Conservation (phyloP, 2,888 invertebrate genomes). For the Luffia ferchaultella region DNA sequence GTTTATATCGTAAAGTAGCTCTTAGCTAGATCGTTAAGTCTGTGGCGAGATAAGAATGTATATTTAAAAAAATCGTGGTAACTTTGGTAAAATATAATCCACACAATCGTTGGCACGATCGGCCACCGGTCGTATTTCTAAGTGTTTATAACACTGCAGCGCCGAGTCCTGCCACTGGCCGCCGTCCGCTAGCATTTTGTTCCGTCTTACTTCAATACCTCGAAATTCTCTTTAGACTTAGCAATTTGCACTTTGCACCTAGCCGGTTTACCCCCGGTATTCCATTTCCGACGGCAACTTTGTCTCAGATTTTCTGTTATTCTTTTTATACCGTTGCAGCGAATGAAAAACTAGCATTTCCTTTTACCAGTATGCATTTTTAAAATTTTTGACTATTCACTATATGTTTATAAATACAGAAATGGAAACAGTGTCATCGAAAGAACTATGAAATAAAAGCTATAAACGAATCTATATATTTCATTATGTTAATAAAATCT, state of each 20-base stretch:
- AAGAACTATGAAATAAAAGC: no score
- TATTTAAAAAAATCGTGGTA: not conserved
- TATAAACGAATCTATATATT: no score
- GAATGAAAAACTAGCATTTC: no score
- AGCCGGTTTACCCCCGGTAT: constrained; percentile 28
- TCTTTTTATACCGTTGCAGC: not conserved
- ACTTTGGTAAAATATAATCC: constrained; percentile 34
- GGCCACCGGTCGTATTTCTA: constrained; percentile 40
- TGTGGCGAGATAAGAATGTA: not conserved
- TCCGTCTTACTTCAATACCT: constrained; percentile 6
- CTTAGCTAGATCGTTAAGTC: not conserved
- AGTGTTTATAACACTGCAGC: constrained; percentile 50
- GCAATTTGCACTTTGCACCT: constrained; percentile 45
- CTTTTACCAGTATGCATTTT: no score
- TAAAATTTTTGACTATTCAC: no score
- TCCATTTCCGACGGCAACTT: constrained; percentile 27
- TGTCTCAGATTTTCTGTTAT: constrained; percentile 29
- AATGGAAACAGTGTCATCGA: no score
- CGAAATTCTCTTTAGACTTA: constrained; percentile 19
- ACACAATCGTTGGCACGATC: constrained; percentile 39
- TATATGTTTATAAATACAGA: no score
- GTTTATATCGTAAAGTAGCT: constrained; percentile 1
- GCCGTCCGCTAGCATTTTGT: constrained; percentile 7
- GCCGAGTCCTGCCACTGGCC: constrained; percentile 6
- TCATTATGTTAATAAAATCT: no score